A percentile compares a stretch with the other conserved stretches of the same genome.
Conservation (phyloP, 1,140 invertebrate genomes). For the Drosophila pseudoananassae region DNA sequence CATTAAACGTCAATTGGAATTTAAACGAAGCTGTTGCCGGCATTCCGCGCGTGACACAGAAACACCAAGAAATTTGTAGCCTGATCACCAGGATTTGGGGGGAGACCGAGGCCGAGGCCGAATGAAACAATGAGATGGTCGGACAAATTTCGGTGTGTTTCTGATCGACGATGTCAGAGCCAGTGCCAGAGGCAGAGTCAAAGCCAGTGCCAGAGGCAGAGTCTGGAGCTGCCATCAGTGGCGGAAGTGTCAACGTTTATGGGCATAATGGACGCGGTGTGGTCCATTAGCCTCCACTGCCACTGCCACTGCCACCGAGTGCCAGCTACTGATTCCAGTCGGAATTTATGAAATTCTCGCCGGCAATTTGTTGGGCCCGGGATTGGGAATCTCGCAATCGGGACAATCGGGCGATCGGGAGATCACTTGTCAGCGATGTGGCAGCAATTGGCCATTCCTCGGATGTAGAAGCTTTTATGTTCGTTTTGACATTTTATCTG, state of each 20-base stretch:
- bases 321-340: conserved; percentile 64
- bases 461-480: conserved; percentile 84
- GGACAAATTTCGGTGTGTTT: conserved; percentile 77
- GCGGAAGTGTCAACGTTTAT: conserved; percentile 82
- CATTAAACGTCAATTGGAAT: conserved; percentile 81
- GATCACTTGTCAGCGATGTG: conserved; percentile 37
- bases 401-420: conserved; percentile 12
- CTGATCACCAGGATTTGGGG: conserved; percentile 1
- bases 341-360: conserved; percentile 76
- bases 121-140: conserved; percentile 38
- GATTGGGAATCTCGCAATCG: conserved; percentile 8
- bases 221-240: conserved; percentile 11
- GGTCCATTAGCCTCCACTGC: conserved; percentile 63
- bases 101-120: background rate
- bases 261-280: conserved; percentile 80
- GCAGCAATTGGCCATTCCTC: conserved; percentile 83
- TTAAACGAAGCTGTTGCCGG: conserved; percentile 80
- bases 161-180: conserved; percentile 70
- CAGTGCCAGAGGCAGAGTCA: conserved; percentile 43
- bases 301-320: conserved; percentile 7
- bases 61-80: conserved; percentile 81
- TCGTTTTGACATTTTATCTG: conserved; percentile 84
- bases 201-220: background rate
- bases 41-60: conserved; percentile 79
- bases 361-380: conserved; percentile 66